These are phyloP conservation scores for Babylonia areolata DNA, from an alignment of 1,140 invertebrate genomes.

Conservation along the genomic window DNA sequence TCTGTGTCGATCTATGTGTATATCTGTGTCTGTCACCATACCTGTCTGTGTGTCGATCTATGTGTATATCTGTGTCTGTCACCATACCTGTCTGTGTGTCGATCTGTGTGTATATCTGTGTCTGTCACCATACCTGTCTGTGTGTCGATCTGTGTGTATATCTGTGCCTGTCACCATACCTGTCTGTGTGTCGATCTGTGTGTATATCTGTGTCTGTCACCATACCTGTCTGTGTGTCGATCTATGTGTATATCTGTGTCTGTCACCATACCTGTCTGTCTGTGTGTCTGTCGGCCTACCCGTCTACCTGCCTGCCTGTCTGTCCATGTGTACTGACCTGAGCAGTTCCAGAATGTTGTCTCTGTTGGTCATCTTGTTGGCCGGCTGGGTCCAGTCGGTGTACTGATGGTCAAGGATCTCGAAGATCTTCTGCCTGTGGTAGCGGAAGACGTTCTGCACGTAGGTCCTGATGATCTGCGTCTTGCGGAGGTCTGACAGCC, in stretches of 20 bases:
- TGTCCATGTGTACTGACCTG: not conserved
- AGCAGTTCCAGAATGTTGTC: constrained; percentile 94
- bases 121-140: no score
- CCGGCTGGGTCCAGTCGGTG: constrained; percentile 66
- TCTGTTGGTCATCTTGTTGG: constrained; percentile 84
- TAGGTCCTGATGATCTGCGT: constrained; percentile 95
- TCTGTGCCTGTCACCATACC: no score
- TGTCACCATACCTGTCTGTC: not conserved
- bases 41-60: no score
- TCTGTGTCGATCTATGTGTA: no score
- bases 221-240: not conserved
- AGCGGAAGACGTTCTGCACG: constrained; percentile 90
- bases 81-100: no score
- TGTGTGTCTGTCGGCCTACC: not conserved
- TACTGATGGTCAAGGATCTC: constrained; percentile 98
- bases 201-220: not conserved
- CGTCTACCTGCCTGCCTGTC: not conserved
- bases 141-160: no score
- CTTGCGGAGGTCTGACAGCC: constrained; percentile 91
- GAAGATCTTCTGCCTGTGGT: constrained; percentile 96
- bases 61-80: no score
- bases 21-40: no score
- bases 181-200: not conserved
- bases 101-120: no score
- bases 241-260: not conserved